Evolutionary conservation across 2,113 vertebrate genomes (phyloP), one percentile per base, ranked within the genome.

Genomic region (Hylia prasina): DNA sequence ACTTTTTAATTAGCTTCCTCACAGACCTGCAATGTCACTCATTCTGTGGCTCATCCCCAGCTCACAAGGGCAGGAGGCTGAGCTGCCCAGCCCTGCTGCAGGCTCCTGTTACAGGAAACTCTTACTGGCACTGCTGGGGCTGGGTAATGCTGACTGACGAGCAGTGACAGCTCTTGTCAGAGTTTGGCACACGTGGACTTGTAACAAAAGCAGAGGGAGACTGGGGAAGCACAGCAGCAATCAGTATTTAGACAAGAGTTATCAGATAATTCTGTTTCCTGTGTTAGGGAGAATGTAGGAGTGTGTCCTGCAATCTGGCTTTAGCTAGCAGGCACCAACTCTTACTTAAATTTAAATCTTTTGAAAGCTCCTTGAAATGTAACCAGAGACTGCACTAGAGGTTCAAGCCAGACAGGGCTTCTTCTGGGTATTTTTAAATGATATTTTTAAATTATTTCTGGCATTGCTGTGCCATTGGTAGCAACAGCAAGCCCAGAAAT

Each of bases 1-100:
- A 8, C 48, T 17, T 15, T 44, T 40, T 19, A 13, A 30, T 35
- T 51, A 37, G 10, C 6, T 61, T 25, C 53, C 48, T 2, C 5
- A 5, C 0, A 50, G 33, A 21, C 7, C 2, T 57, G 31, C 27
- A 17, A 3, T 1, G 12, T n/a, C 17, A 5, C 33, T 20, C 5
- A 6, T 4, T 22, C 2, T 12, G 47, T 40, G 50, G 56, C 48
- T 75, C 28, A 4, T 4, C 4, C 37, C 25, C 87, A 63, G 82
- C 60, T 56, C 40, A 3, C n/a, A 45, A 5, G 27, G 56, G 15
- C 10, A 25, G 15, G 65, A 23, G 47, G 42, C 33, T 2, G 1
- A 71, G 39, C 44, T 54, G 5, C 66, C 18, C 1, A 0, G 54
- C 71, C 70, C 69, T 1, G 1, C 48, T 19, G 58, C 68, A 17